These are phyloP conservation scores for Tineola bisselliella DNA, from an alignment of 2,888 invertebrate genomes.

Conservation along the genomic window DNA sequence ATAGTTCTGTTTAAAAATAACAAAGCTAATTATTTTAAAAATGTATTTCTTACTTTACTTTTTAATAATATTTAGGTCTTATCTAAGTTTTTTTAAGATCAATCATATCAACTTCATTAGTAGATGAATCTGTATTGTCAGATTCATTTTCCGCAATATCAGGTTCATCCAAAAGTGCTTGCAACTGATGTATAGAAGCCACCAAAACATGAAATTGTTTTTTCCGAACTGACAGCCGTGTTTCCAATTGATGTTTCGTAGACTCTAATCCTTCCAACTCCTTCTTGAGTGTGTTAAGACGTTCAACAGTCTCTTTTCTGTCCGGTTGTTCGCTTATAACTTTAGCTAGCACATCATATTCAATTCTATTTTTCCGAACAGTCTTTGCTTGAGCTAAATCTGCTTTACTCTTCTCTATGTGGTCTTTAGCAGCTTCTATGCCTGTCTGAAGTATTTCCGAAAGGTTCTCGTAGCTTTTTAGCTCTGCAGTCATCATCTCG, in stretches of 20 bases:
- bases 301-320: constrained; percentile 78
- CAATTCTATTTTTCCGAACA: constrained; percentile 88
- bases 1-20: too few relatives aligned
- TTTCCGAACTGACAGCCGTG: constrained; percentile 81
- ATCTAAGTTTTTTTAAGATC: constrained; percentile 22
- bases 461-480: constrained; percentile 82
- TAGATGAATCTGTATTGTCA: constrained; percentile 42
- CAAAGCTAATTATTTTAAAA: too few relatives aligned
- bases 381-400: constrained; percentile 85
- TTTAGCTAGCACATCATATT: constrained; percentile 92
- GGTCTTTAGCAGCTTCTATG: constrained; percentile 81
- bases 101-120: constrained; percentile 45
- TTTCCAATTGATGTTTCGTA: constrained; percentile 77
- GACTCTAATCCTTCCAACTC: constrained; percentile 77
- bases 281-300: constrained; percentile 74
- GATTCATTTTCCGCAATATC: constrained; percentile 52
- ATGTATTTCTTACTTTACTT: too few relatives aligned
- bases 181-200: constrained; percentile 85
- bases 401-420: constrained; percentile 83
- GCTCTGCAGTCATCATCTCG: constrained; percentile 84
- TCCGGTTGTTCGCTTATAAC: constrained; percentile 92
- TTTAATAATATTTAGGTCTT: constrained; percentile 19
- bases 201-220: constrained; percentile 92
- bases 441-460: constrained; percentile 80
- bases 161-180: constrained; percentile 79